These are phyloP conservation scores for Brachypteracias leptosomus DNA, from an alignment of 2,113 vertebrate genomes.

Conservation along the genomic window DNA sequence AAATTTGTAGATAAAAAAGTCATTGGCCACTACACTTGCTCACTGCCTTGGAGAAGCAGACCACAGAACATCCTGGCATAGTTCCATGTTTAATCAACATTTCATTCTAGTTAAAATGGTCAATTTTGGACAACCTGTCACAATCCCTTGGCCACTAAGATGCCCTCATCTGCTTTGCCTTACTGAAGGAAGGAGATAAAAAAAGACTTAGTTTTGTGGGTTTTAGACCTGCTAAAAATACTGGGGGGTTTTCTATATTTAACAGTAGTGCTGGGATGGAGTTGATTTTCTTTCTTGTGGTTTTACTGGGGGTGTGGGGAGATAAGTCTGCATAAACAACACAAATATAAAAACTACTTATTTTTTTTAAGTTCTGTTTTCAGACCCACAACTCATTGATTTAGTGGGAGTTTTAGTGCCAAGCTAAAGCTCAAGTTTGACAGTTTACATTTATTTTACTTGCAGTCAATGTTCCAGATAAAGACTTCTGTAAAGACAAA, in stretches of 20 bases:
- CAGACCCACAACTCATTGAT: background rate
- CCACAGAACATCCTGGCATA: background rate
- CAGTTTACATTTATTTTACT: constrained; percentile 9
- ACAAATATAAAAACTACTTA: background rate
- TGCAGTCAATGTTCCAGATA: background rate
- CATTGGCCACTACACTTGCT: background rate
- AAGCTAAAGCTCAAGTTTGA: background rate
- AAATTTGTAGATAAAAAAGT: background rate
- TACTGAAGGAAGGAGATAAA: background rate
- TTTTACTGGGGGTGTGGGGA: background rate
- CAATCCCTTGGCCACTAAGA: background rate
- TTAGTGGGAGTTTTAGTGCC: background rate
- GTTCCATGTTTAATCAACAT: background rate
- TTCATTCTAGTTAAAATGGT: background rate
- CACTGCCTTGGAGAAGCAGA: background rate
- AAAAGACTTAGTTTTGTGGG: background rate
- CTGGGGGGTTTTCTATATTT: background rate
- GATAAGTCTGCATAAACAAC: background rate
- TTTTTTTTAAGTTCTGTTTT: background rate
- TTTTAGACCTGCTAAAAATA: background rate
- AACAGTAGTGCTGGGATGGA: background rate
- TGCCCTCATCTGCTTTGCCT: background rate
- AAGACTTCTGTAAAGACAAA: constrained; percentile 16
- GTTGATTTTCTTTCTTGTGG: background rate
- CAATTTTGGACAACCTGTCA: background rate